Conservation (phyloP, 2,113 vertebrate species). For the Trematocara stigmaticum region DNA sequence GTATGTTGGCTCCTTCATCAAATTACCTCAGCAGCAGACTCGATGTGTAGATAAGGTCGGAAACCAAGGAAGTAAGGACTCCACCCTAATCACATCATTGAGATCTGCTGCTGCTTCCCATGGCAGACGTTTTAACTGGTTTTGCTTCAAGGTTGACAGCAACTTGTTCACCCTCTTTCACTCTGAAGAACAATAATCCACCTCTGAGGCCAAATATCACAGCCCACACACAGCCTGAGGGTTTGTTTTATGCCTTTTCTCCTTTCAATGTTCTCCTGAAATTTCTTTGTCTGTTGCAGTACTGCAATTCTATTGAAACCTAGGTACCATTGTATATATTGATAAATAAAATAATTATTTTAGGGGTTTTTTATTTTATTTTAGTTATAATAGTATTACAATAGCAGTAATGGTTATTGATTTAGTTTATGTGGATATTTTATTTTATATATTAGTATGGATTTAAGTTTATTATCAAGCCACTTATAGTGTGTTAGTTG, state of each 20-base stretch:
- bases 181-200: not conserved
- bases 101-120: not conserved
- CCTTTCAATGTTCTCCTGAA: not conserved
- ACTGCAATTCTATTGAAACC: not conserved
- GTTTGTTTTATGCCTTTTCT: not conserved
- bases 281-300: not conserved
- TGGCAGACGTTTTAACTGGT: not conserved
- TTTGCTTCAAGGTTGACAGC: not conserved
- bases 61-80: not conserved
- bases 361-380: accelerated
- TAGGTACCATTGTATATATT: not conserved
- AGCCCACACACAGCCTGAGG: not conserved
- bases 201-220: not conserved
- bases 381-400: not conserved
- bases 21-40: not conserved
- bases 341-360: not conserved
- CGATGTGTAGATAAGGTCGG: not conserved
- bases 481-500: not conserved
- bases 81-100: not conserved
- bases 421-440: not conserved
- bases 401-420: not conserved
- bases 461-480: not conserved
- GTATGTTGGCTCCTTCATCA: not conserved
- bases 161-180: not conserved
- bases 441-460: not conserved